phyloP scores from a whole-genome alignment of 2,797 vertebrate species.

The Coreius guichenoti region DNA sequence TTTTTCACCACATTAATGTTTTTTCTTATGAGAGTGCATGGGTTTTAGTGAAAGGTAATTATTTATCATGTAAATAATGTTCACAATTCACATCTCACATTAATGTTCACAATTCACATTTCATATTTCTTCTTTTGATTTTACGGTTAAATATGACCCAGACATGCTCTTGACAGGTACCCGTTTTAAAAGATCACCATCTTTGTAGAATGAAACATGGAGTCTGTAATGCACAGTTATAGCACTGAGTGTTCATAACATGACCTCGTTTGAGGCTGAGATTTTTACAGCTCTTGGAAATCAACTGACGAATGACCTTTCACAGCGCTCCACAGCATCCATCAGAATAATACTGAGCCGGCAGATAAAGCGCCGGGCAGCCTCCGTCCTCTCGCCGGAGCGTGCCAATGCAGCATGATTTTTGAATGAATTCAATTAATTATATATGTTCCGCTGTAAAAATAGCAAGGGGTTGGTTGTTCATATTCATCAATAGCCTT shows the following conservation, averaged over 20 bases:
- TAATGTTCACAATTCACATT: not conserved
- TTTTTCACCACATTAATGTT: not conserved
- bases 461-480: conserved; percentile 24
- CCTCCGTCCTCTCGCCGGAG: not conserved
- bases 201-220: not conserved
- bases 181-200: conserved; percentile 17
- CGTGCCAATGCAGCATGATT: conserved; percentile 21
- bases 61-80: too few relatives aligned
- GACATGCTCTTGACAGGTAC: not conserved
- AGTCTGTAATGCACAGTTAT: not conserved
- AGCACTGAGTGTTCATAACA: not conserved
- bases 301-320: conserved; percentile 35
- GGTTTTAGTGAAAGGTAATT: not conserved
- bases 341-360: not conserved
- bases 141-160: not conserved
- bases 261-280: conserved; percentile 26
- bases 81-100: too few relatives aligned
- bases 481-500: conserved; percentile 30
- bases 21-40: not conserved
- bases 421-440: conserved; percentile 10
- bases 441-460: conserved; percentile 36
- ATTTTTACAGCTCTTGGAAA: conserved; percentile 26
- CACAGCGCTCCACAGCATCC: conserved; percentile 6
- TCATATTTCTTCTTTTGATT: not conserved
- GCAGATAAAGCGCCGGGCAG: not conserved